Percentiles rank a stretch among this genome's conserved stretches.
Conservation (phyloP, 1,140 invertebrate genomes). For the Cyrtorhinus lividipennis region DNA sequence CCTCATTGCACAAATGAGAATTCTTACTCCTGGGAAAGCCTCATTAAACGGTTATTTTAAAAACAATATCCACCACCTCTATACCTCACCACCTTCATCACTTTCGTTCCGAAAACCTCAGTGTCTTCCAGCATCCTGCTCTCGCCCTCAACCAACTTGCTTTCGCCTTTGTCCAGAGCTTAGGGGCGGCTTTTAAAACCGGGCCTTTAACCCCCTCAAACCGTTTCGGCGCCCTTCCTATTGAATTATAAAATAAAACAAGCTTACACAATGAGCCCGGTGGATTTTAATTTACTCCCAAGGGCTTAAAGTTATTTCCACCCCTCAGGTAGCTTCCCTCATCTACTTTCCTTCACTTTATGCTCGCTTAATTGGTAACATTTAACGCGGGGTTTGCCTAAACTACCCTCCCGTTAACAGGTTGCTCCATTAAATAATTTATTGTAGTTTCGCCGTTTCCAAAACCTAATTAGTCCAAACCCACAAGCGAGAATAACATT, state of each 20-base stretch:
- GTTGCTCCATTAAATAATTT: neutral
- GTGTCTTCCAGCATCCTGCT: neutral
- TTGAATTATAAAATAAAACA: constrained; percentile 15
- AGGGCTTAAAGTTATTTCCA: neutral
- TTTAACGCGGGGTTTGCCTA: constrained; percentile 5
- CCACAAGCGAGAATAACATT: neutral
- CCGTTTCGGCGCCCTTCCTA: neutral
- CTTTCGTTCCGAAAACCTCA: neutral
- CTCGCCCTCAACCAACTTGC: neutral
- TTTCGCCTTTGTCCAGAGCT: neutral
- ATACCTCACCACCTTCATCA: neutral
- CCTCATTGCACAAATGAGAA: neutral
- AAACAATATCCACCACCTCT: constrained; percentile 10
- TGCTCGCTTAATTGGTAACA: constrained; percentile 9
- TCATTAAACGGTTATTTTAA: constrained; percentile 12
- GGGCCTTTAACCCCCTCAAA: neutral
- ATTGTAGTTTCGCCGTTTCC: neutral
- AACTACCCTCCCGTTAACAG: neutral
- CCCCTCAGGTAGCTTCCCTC: neutral
- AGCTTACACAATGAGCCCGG: neutral
- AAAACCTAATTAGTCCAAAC: neutral
- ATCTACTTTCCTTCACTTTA: neutral
- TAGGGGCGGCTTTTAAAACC: neutral
- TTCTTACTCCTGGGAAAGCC: neutral
- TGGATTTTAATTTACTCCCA: neutral